These are phyloP conservation scores for Fulmarus glacialis DNA, from an alignment of 2,113 vertebrate species.

Conservation along the genomic window DNA sequence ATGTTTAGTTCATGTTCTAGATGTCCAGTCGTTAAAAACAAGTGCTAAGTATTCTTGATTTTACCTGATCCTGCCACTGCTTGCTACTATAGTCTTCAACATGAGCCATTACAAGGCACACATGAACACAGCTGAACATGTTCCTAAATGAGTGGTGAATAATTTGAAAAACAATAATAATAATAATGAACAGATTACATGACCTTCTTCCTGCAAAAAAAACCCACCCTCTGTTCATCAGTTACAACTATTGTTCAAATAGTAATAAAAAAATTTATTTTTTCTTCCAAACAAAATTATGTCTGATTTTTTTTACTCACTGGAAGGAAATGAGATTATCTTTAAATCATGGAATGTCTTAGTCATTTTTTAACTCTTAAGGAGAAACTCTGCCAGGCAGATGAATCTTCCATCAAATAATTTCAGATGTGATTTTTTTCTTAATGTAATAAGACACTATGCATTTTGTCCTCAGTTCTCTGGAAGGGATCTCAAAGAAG, in stretches of 20 bases:
- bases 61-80: not conserved
- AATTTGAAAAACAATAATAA: not conserved
- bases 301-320: not conserved
- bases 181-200: not conserved
- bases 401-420: slow-evolving; percentile 7
- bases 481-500: slow-evolving; percentile 51
- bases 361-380: slow-evolving; percentile 2
- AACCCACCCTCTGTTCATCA: not conserved
- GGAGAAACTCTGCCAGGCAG: slow-evolving; percentile 10
- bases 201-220: not conserved
- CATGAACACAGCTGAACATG: not conserved
- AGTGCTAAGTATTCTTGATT: not conserved
- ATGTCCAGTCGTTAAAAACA: not conserved
- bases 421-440: slow-evolving; percentile 44
- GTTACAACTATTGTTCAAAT: not conserved
- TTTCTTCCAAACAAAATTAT: not conserved
- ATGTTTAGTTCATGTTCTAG: not conserved
- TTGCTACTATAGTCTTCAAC: not conserved
- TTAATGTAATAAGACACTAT: slow-evolving; percentile 38
- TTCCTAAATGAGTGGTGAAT: not conserved
- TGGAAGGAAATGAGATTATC: slow-evolving; percentile 19
- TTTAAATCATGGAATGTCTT: slow-evolving; percentile 24
- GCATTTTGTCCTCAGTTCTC: slow-evolving; percentile 41
- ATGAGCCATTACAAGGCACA: not conserved
- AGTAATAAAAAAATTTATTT: not conserved